phyloP scores from a whole-genome alignment of 1,140 invertebrate species.

The Bombyx mori region ASM3026992v2 NC_085123.1:8102001-8102500 shows the following conservation, averaged over 20 bases:
- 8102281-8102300: slow-evolving; percentile 12
- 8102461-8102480: too few relatives aligned
- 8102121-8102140: too few relatives aligned
- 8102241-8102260: slow-evolving; percentile 8
- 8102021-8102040: too few relatives aligned
- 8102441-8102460: too few relatives aligned
- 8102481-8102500: too few relatives aligned
- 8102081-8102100: too few relatives aligned
- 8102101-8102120: too few relatives aligned
- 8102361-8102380: background rate
- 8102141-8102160: slow-evolving; percentile 13
- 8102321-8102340: background rate
- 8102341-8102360: background rate
- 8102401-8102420: too few relatives aligned
- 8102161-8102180: slow-evolving; percentile 16
- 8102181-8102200: slow-evolving; percentile 23
- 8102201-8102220: slow-evolving; percentile 12
- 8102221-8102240: slow-evolving; percentile 11
- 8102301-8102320: background rate
- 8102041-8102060: too few relatives aligned
- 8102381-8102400: background rate
- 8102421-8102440: too few relatives aligned
- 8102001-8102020: too few relatives aligned
- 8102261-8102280: slow-evolving; percentile 6
- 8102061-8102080: too few relatives aligned